These are phyloP conservation scores for Junco hyemalis DNA, from an alignment of 2,113 vertebrate species.

Conservation along the genomic window DNA sequence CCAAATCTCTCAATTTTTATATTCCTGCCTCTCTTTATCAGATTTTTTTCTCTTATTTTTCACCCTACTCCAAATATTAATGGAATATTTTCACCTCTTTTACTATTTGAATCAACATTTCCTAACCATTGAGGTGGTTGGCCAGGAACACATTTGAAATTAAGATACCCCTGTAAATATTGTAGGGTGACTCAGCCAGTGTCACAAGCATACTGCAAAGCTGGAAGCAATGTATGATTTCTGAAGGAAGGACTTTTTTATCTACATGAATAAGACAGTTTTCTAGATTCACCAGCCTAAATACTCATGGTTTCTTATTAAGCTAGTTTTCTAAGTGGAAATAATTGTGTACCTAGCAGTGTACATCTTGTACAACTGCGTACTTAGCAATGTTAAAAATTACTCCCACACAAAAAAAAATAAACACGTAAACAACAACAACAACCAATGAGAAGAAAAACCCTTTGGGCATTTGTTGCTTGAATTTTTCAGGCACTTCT, in stretches of 20 bases:
- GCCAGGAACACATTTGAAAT: neutral
- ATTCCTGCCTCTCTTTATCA: neutral
- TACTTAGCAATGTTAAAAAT: neutral
- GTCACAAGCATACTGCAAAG: neutral
- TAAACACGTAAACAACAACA: neutral
- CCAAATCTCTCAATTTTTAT: neutral
- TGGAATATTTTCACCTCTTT: neutral
- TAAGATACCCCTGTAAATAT: accelerated
- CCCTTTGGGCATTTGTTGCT: neutral
- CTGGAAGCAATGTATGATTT: neutral
- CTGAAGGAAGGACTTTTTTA: neutral
- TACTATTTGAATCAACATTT: neutral
- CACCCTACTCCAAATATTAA: neutral
- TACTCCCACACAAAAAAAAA: neutral
- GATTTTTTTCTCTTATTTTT: neutral
- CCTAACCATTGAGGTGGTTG: neutral
- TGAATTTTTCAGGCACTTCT: neutral
- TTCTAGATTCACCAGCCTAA: neutral
- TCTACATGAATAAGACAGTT: neutral
- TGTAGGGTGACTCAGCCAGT: neutral
- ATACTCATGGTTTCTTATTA: neutral
- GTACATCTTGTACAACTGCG: neutral
- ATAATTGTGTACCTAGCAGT: neutral
- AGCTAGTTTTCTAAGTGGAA: neutral
- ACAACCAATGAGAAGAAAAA: neutral